phyloP scores from a whole-genome alignment of 1,140 invertebrate genomes.

The Meloidogyne floridensis region DNA sequence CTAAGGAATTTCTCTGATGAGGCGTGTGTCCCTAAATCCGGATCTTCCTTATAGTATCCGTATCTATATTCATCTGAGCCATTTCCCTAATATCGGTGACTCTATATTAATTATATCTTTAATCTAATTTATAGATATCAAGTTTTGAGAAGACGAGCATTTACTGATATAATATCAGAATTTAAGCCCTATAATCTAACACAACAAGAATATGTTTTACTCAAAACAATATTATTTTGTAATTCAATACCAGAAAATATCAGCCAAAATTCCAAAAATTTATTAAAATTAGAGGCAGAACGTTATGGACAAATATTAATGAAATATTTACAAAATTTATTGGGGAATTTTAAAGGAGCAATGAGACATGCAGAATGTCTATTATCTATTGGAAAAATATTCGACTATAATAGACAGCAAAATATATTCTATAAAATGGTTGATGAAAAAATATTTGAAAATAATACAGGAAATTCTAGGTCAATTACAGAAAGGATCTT shows the following conservation, averaged over 20 bases:
- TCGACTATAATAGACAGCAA: not conserved
- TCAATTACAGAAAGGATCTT: not conserved
- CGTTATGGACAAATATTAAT: not conserved
- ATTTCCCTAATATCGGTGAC: too few species aligned
- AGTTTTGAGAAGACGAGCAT: not conserved
- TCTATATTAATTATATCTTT: not conserved
- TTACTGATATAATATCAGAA: constrained; percentile 9
- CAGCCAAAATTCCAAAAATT: not conserved
- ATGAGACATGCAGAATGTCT: not conserved
- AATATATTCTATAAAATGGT: not conserved
- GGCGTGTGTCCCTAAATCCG: too few species aligned
- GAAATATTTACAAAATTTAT: constrained; percentile 1
- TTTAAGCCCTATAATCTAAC: not conserved
- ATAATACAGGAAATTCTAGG: not conserved
- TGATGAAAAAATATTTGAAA: not conserved
- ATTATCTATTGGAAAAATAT: constrained; percentile 7
- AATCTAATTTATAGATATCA: not conserved
- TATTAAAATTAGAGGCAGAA: constrained; percentile 1
- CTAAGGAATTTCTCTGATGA: too few species aligned
- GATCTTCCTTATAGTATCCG: not conserved
- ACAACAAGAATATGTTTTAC: not conserved
- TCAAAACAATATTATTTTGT: not conserved
- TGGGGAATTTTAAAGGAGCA: not conserved
- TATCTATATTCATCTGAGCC: too few species aligned
- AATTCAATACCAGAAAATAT: constrained; percentile 7